Conservation (phyloP, 2,797 vertebrate species). For the Okamejei kenojei region DNA sequence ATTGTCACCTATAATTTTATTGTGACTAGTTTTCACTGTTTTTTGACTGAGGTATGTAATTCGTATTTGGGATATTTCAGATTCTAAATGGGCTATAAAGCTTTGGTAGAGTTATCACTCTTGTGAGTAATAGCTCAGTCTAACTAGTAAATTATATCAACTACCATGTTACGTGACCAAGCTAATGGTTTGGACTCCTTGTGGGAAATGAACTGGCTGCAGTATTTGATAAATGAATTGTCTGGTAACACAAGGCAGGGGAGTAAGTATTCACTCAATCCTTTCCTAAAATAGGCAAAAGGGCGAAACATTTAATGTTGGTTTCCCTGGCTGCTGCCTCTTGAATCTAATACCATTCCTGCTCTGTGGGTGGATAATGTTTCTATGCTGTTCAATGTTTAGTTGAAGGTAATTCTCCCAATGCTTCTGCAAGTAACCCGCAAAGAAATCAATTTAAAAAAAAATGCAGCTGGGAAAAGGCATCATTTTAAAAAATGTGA, state of each 20-base stretch:
- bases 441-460: background rate
- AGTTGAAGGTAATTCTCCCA: background rate
- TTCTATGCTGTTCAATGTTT: background rate
- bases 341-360: background rate
- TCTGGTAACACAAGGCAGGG: background rate
- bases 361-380: background rate
- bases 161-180: background rate
- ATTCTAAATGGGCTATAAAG: background rate
- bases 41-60: background rate
- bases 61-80: background rate
- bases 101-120: background rate
- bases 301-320: background rate
- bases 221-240: background rate
- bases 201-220: background rate
- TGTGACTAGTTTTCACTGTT: background rate
- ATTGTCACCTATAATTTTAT: background rate
- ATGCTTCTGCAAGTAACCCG: background rate
- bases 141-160: background rate
- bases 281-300: background rate
- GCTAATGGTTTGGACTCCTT: background rate
- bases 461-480: background rate
- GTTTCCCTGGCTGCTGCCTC: background rate
- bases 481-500: background rate
- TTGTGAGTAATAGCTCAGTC: background rate
- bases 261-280: background rate